Evolutionary conservation across 2,888 invertebrate species (phyloP), one percentile per base, ranked within the genome.

Genomic region (Limnephilus auricula): DNA sequence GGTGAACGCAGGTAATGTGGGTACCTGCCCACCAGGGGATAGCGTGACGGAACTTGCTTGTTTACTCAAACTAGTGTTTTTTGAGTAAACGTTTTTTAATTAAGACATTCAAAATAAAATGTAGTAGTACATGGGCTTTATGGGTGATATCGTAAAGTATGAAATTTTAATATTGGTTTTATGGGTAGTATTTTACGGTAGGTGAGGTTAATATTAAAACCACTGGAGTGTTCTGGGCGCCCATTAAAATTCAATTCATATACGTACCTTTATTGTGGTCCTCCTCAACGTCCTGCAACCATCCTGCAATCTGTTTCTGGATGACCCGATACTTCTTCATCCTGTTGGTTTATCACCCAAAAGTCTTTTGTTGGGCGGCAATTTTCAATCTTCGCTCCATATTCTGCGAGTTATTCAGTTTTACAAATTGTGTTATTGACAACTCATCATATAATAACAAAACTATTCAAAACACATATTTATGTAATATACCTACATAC

Each of bases 41-140:
- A 91, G 93, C 93, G 93, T 93, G 93, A 90, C 91, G 50, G 79
- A 37, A 40, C 86, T 90, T 84, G 50, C 91, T 87, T 86, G 78
- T 90, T 87, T 50, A 79, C 50, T 80, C 87, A 40, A 88, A 88
- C 78, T 91, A 89, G 78, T 89, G 37, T 91, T 45, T 79, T 88
- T 83, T 79, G 45, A 82, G 91, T 83, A 91, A 89, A 65, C 50
- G 90, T 37, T 91, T 89, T 91, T 91, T 45, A 91, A 91, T 91
- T 34, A 91, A 91, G 89, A 88, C 91, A 91, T 89, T 91, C 25
- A 88, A 90, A 84, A 65, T n/a, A n/a, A 65, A 65, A 65, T 25
- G n/a, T 65, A 9, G 65, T 1, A 65, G 25, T n/a, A n/a, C 65
- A 25, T n/a, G 65, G 65, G 65, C 9, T 25, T 25, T 65, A 65